Base-by-base conservation (phyloP, 2,113 vertebrate species). In the Thalassoma bifasciatum region DNA sequence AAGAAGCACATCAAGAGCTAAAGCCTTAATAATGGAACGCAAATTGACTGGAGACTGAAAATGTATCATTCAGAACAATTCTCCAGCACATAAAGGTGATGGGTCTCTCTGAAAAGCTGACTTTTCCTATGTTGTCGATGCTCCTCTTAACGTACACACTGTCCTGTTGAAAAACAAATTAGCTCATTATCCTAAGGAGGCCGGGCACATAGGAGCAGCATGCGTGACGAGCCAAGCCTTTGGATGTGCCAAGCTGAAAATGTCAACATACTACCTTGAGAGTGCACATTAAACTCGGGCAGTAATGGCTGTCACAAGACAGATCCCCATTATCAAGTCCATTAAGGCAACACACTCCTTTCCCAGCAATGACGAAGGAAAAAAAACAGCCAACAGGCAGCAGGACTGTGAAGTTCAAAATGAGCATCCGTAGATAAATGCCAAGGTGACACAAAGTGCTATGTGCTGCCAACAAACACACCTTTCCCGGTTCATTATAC, bases 221-320 rank as follows among this genome's bases (percentile, higher is more conserved):
- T 59, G 82, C 66, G 38, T 89, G 89, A 85, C 77, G 51, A 84
- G 87, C 83, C 83, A 87, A 87, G 77, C 64, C 77, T 83, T 86
- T 61, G 80, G 62, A 86, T 85, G 81, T 84, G 89, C 87, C 90
- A 87, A 88, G 76, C 86, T 87, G 77, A 67, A 92, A 92, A 91
- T 88, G 89, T 90, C 90, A 90, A 86, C 88, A 90, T 82, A 78
- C 82, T 91, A 90, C 88, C 86, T 89, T 85, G 82, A 89, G 84
- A 86, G 84, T 77, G 89, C 87, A 81, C 89, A 90, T 89, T 92
- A 89, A 91, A 90, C 85, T 80, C 66, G 50, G 82, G 60, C 67
- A 5, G 68, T 92, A 91, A 92, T 90, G 82, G 87, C 83, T 74
- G 82, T 86, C 88, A 89, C 75, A 81, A 86, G 83, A 86, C 86